Conservation (phyloP, 53 echinoderm and acorn worm species). For the Holothuria leucospilota region DNA sequence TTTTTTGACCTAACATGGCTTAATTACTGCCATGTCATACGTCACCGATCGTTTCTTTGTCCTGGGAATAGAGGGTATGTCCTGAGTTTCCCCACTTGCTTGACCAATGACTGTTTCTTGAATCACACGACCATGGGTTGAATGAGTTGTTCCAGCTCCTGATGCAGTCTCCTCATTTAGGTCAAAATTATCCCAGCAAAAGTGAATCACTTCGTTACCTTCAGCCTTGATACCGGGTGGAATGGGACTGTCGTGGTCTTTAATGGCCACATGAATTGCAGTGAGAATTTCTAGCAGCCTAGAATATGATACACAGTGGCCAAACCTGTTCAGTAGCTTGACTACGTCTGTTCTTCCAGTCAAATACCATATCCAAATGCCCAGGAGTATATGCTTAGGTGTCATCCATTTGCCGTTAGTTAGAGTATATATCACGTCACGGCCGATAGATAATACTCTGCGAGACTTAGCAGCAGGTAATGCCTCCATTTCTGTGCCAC, state of each 20-base stretch:
- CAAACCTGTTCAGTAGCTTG: slow-evolving; percentile 56
- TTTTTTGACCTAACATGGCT: slow-evolving; percentile 61
- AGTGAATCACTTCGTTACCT: slow-evolving; percentile 58
- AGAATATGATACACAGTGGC: slow-evolving; percentile 65
- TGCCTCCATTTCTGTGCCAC: slow-evolving; percentile 46
- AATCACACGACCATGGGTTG: slow-evolving; percentile 61
- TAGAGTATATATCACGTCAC: slow-evolving; percentile 50
- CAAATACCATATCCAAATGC: slow-evolving; percentile 57
- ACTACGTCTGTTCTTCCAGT: slow-evolving; percentile 62
- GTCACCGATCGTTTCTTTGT: slow-evolving; percentile 45
- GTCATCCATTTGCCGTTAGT: slow-evolving; percentile 62
- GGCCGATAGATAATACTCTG: slow-evolving; percentile 50
- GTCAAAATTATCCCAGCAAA: slow-evolving; percentile 71
- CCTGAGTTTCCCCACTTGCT: not conserved
- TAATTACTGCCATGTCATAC: slow-evolving; percentile 36
- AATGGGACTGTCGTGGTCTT: slow-evolving; percentile 33
- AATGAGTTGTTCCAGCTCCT: slow-evolving; percentile 66
- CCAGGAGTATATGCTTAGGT: slow-evolving; percentile 64
- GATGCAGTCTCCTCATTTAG: slow-evolving; percentile 68
- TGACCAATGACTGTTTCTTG: slow-evolving; percentile 52
- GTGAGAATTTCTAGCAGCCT: slow-evolving; percentile 59
- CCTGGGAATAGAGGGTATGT: slow-evolving; percentile 10
- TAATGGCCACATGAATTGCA: slow-evolving; percentile 45
- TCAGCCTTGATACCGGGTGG: slow-evolving; percentile 55
- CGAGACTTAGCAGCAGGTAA: slow-evolving; percentile 53